Base-by-base conservation (phyloP, 53 echinoderm and acorn worm species). In the Patiria pectinifera region DNA sequence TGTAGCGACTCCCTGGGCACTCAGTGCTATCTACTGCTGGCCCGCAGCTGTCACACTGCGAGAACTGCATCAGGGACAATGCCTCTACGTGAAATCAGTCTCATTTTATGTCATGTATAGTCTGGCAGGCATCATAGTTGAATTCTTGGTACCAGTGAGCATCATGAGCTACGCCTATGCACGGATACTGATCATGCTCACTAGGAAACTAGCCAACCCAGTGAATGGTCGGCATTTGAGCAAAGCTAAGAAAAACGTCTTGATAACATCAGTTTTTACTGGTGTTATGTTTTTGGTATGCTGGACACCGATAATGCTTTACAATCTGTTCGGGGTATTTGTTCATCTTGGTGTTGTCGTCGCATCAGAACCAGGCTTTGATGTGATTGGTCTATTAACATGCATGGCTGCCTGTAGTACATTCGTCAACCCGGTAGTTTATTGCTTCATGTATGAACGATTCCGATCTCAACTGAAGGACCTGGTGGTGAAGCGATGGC, bases 161-260 rank as follows among this genome's bases (percentile, higher is more conserved):
- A 45, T 86, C 23, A 48, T 86, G 11, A 10, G 19, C 2, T 86
- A 70, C 48, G 44, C 86, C 4, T 23, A 86, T 47, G 48, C 72
- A 2, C 35, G 74, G n/a, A 86, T 86, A 9, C 86, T 86, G 16
- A 44, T 71, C 1, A 22, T 62, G 11, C 72, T 86, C 19, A 45
- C 44, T 7, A 69, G 21, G 8, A 86, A 86, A 86, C 25, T 46
- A 11, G 12, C 48, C 86, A 72, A 71, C 48, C 78, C 35, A 78
- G 6, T 8, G 43, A 78, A 22, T 10, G 78, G 78, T 14, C 44
- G 26, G 35, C 78, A 78, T 10, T 24, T 13, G 78, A 45, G 71
- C 19, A 86, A 71, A 48, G 71, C 86, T 47, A 86, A 86, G 71
- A 86, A 70, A 46, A 85, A 86, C 86, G 71, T 86, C 71, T 18